phyloP scores from a whole-genome alignment of 2,888 invertebrate species.

The Epirrita christyi region DNA sequence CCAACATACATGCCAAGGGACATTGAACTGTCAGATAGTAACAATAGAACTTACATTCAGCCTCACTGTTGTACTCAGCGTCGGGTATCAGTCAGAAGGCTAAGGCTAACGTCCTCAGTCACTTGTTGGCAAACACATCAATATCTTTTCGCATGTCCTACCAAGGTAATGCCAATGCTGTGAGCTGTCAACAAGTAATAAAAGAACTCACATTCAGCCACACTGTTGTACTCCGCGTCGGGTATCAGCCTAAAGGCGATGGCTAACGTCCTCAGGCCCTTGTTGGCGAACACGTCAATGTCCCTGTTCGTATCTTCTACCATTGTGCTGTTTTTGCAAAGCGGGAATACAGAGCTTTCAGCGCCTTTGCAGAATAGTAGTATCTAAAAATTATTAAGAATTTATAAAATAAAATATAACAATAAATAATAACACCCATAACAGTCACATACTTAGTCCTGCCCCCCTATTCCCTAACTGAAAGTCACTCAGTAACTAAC shows the following conservation, averaged over 20 bases:
- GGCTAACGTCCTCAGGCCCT: slow-evolving; percentile 93
- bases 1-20: no score
- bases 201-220: slow-evolving; percentile 73
- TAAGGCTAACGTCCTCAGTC: slow-evolving; percentile 94
- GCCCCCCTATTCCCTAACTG: no score
- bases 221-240: slow-evolving; percentile 87
- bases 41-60: slow-evolving; percentile 64
- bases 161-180: no score
- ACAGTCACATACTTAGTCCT: no score
- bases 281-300: slow-evolving; percentile 84
- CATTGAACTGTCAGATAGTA: no score
- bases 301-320: slow-evolving; percentile 80
- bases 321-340: slow-evolving; percentile 76
- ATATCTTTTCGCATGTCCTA: slow-evolving; percentile 81
- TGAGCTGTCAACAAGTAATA: no score
- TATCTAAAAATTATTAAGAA: slow-evolving; percentile 61
- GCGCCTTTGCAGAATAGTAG: slow-evolving; percentile 93
- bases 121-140: slow-evolving; percentile 85
- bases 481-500: no score
- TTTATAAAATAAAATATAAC: no score
- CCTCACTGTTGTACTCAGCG: slow-evolving; percentile 87
- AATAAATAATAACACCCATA: no score
- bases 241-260: slow-evolving; percentile 89
- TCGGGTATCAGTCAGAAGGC: slow-evolving; percentile 88
- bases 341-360: slow-evolving; percentile 89